Percentiles rank a stretch among this genome's conserved stretches.
phyloP scores from a whole-genome alignment of 2,888 invertebrate species.

The Anthophora plumipes region DNA sequence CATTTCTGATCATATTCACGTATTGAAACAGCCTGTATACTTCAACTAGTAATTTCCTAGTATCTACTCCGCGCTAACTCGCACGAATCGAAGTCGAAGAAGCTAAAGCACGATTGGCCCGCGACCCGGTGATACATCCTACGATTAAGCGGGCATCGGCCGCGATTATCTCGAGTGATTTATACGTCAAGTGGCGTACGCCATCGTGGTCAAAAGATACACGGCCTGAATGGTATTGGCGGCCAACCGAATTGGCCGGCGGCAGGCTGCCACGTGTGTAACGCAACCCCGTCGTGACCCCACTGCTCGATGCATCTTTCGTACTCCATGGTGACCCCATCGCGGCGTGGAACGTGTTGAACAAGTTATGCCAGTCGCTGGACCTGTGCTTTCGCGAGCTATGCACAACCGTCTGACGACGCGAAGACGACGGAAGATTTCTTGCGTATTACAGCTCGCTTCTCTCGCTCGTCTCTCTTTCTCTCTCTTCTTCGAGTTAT shows the following conservation, averaged over 20 bases:
- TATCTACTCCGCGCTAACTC: neutral
- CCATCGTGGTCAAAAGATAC: constrained; percentile 44
- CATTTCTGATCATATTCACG: no score
- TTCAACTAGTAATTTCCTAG: neutral
- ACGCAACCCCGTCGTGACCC: constrained; percentile 76
- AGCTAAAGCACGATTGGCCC: constrained; percentile 31
- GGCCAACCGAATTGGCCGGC: constrained; percentile 75
- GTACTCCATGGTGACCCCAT: constrained; percentile 78
- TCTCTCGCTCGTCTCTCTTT: no score
- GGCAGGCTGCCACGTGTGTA: constrained; percentile 76
- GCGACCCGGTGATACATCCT: constrained; percentile 70
- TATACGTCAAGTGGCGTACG: constrained; percentile 62
- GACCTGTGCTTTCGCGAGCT: constrained; percentile 50
- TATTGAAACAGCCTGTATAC: no score
- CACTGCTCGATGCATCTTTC: constrained; percentile 75
- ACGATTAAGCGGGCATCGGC: constrained; percentile 79
- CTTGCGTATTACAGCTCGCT: constrained; percentile 36
- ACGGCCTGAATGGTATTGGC: constrained; percentile 68
- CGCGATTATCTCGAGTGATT: constrained; percentile 79
- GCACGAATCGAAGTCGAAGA: constrained; percentile 19
- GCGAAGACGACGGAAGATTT: constrained; percentile 46
- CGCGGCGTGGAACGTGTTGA: constrained; percentile 79
- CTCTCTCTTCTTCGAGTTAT: no score
- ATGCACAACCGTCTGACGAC: constrained; percentile 36
- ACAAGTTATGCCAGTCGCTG: constrained; percentile 77